Evolutionary conservation across 2,797 vertebrate species (phyloP).

Genomic region (Rhadinocentrus ornatus): DNA sequence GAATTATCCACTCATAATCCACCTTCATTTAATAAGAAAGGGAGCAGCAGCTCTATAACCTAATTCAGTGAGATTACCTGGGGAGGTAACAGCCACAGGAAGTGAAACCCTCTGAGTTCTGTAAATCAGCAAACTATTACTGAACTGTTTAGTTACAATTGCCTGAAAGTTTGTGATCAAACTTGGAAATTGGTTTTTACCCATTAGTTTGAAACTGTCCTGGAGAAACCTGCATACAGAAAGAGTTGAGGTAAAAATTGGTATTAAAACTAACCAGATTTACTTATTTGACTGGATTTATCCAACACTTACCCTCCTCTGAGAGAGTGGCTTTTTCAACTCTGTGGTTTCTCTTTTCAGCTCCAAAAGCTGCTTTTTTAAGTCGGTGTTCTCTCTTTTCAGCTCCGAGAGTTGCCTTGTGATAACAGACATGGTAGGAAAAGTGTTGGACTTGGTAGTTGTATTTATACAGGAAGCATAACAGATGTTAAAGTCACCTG

Average conservation of each 20-base stretch:
- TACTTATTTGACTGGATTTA: background rate
- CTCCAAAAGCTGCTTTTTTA: conserved; percentile 83
- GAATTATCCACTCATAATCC: conserved; percentile 3
- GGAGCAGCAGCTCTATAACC: background rate
- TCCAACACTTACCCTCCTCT: conserved; percentile 82
- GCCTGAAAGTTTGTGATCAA: background rate
- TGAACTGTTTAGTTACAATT: background rate
- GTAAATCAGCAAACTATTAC: conserved; percentile 13
- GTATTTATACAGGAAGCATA: conserved; percentile 20
- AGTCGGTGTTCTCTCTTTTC: conserved; percentile 84
- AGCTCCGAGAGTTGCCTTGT: conserved; percentile 85
- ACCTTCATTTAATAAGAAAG: background rate
- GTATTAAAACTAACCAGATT: background rate
- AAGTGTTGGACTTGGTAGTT: background rate
- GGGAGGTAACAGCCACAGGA: conserved; percentile 89
- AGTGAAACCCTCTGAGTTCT: conserved; percentile 84
- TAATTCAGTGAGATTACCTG: conserved; percentile 73
- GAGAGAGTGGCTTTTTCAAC: conserved; percentile 86
- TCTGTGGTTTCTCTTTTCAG: conserved; percentile 85
- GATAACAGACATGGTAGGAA: conserved; percentile 36
- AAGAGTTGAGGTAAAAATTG: background rate
- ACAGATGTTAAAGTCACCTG: conserved; percentile 66
- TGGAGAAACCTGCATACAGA: conserved; percentile 74
- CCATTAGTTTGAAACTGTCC: conserved; percentile 71
- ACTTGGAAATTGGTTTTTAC: conserved; percentile 51